Percentiles rank a stretch among this genome's conserved stretches.
Evolutionary conservation across 1,140 invertebrate genomes (phyloP).

Genomic region (Camponotus vicinus): DNA sequence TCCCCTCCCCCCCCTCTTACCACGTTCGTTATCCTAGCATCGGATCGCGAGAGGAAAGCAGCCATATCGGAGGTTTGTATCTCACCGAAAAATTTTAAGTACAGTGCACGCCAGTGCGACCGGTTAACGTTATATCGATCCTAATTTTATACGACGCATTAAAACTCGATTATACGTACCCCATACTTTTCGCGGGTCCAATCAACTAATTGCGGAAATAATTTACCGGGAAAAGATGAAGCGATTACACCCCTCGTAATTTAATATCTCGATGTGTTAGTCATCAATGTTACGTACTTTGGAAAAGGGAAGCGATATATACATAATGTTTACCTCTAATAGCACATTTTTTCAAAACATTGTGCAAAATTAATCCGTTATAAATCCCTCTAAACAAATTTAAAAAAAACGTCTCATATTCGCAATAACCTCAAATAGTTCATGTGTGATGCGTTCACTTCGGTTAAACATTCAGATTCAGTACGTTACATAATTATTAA

Average conservation of each 20-base stretch:
- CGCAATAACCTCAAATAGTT: neutral
- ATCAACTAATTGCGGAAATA: constrained; percentile 23
- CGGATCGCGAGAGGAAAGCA: constrained; percentile 27
- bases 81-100: constrained; percentile 27
- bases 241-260: constrained; percentile 10
- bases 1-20: neutral
- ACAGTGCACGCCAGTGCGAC: neutral
- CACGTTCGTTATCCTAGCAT: neutral
- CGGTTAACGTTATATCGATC: neutral
- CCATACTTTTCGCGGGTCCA: constrained; percentile 2
- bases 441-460: no score
- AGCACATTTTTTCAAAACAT: neutral
- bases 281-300: neutral
- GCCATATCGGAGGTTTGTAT: constrained; percentile 31
- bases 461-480: no score
- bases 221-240: neutral
- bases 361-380: no score
- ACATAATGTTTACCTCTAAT: neutral
- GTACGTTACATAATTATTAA: neutral
- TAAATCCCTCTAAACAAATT: neutral
- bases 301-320: neutral
- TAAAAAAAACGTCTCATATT: neutral
- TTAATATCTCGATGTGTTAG: constrained; percentile 9
- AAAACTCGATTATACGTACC: constrained; percentile 31
- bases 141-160: constrained; percentile 29